These are phyloP conservation scores for Ceuthmochares aereus DNA, from an alignment of 2,113 vertebrate genomes.

Conservation along the genomic window DNA sequence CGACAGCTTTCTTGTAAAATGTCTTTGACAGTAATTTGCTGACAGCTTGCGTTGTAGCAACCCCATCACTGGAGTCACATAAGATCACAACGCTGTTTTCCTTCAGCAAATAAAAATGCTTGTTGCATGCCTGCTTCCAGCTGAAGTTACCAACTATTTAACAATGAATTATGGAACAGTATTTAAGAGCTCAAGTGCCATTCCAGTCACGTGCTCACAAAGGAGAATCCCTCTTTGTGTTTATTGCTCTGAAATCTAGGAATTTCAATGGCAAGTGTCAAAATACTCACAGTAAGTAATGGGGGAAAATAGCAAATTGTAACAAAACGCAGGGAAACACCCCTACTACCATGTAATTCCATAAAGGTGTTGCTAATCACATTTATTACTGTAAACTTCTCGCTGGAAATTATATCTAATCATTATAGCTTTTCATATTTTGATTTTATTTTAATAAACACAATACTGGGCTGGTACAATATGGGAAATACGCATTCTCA, in stretches of 20 bases:
- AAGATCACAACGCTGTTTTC: too few relatives aligned
- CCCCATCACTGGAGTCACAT: too few relatives aligned
- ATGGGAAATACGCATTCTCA: neutral
- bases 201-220: neutral
- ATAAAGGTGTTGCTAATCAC: neutral
- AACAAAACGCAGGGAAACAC: neutral
- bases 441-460: constrained; percentile 1
- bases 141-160: neutral
- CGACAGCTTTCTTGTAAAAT: too few relatives aligned
- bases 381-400: neutral
- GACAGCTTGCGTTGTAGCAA: too few relatives aligned
- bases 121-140: neutral
- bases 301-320: neutral
- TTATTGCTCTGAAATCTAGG: neutral
- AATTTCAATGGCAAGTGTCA: neutral
- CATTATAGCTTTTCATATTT: neutral
- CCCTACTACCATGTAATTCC: neutral
- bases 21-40: too few relatives aligned
- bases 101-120: too few relatives aligned
- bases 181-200: constrained; percentile 24
- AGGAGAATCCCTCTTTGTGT: constrained; percentile 18
- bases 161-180: constrained; percentile 7
- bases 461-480: neutral
- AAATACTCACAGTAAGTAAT: constrained; percentile 7
- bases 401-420: neutral